Percentiles rank a stretch among this genome's conserved stretches.
Conservation (phyloP, 2,797 vertebrate species). For the Miichthys miiuy region DNA sequence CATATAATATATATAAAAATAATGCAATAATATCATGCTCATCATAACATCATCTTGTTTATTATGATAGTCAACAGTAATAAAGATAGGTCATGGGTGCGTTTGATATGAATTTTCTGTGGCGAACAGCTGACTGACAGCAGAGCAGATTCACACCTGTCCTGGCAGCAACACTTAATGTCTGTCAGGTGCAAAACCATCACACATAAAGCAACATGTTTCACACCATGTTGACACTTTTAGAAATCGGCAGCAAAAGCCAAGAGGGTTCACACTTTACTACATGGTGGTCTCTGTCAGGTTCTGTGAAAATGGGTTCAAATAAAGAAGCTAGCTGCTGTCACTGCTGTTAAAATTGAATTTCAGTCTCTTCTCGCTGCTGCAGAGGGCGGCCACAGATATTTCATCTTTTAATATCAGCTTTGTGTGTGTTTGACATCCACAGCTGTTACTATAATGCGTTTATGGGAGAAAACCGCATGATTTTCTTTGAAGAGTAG, state of each 20-base stretch:
- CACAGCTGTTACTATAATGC: neutral
- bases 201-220: constrained; percentile 3
- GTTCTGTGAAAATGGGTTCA: neutral
- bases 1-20: too few species aligned
- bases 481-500: neutral
- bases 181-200: neutral
- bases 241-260: neutral
- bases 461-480: neutral
- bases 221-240: constrained; percentile 16
- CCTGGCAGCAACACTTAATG: neutral
- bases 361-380: neutral
- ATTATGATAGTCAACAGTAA: neutral
- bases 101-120: neutral
- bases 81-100: neutral
- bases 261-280: neutral
- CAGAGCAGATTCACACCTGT: neutral
- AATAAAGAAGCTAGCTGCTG: neutral
- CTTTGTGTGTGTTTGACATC: neutral
- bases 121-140: neutral
- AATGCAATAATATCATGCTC: too few species aligned
- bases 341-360: too few species aligned
- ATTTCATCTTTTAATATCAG: neutral
- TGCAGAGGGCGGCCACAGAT: neutral
- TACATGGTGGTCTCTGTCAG: neutral
- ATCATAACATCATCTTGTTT: neutral